Evolutionary conservation across 1,140 invertebrate species (phyloP), one percentile per base, ranked within the genome.

Genomic region (Zaprionus davidi): DNA sequence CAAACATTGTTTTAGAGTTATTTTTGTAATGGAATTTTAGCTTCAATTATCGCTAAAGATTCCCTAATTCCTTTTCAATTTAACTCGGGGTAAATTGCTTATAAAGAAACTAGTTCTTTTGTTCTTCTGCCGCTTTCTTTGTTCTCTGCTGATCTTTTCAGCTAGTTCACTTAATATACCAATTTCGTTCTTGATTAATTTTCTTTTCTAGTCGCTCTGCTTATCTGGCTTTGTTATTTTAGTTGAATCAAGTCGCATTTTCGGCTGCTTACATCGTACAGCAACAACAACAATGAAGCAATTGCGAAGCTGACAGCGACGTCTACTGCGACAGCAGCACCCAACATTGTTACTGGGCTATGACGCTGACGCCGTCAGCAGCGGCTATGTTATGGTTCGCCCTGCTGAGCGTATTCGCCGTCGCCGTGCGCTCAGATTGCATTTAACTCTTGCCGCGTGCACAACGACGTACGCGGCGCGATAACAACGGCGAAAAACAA

Each of bases 401-500:
- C 73, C 65, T 62, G 67, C 67, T 62, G 57, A 38, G 26, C 65
- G 22, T 58, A 63, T 62, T 71, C 66, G 58, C 24, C 66, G 31
- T 38, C 44, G 57, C 74, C 66, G 49, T 73, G 57, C 64, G 74
- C 77, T 82, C 80, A 84, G 81, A 88, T 84, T 88, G 85, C 85
- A 88, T 90, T 88, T 90, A 88, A 88, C 84, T 90, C 85, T 88
- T 90, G 85, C 85, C 84, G 84, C 85, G 84, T 84, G 78, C 78
- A 83, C 85, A 90, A 88, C 84, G 58, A 76, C 17, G 22, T 11
- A 51, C 46, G 72, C 67, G 53, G 51, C 73, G 78, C 78, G 81
- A 83, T 75, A 79, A 80, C 68, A 79, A 78, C 72, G 77, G 60
- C 72, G 68, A 57, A 78, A 59, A 13, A 79, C 38, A 60, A 60